Conservation (phyloP, 1,140 invertebrate genomes). For the Monochamus saltuarius region DNA sequence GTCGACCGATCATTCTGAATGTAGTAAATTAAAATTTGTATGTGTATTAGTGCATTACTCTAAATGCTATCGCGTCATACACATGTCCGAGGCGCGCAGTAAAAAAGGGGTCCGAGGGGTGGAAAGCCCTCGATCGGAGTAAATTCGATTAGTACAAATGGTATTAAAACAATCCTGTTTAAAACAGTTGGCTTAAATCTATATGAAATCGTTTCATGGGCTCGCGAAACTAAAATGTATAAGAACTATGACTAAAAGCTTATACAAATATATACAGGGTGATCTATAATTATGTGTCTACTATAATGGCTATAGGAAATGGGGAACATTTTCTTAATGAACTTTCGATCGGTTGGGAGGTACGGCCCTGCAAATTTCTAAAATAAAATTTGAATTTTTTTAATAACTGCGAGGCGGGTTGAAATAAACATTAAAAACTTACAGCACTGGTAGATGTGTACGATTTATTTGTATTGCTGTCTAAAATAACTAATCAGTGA, state of each 20-base stretch:
- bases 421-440: no score
- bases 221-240: constrained; percentile 7
- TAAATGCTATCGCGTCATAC: constrained; percentile 43
- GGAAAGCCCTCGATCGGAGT: constrained; percentile 40
- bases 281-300: no score
- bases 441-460: no score
- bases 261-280: background rate
- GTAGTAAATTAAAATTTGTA: constrained; percentile 44
- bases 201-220: constrained; percentile 5
- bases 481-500: no score
- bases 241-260: constrained; percentile 5
- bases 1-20: constrained; percentile 46
- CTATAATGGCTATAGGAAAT: no score
- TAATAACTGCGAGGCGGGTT: no score
- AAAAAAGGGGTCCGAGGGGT: constrained; percentile 15
- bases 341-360: no score
- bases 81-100: constrained; percentile 31
- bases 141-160: constrained; percentile 51
- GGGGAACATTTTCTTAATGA: no score
- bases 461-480: no score
- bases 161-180: constrained; percentile 51
- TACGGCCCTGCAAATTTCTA: no score
- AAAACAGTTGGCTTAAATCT: constrained; percentile 37
- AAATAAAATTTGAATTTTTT: no score
- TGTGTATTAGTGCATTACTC: constrained; percentile 35